Conservation (phyloP, 2,113 vertebrate species). For the Crotalus horridus region DNA sequence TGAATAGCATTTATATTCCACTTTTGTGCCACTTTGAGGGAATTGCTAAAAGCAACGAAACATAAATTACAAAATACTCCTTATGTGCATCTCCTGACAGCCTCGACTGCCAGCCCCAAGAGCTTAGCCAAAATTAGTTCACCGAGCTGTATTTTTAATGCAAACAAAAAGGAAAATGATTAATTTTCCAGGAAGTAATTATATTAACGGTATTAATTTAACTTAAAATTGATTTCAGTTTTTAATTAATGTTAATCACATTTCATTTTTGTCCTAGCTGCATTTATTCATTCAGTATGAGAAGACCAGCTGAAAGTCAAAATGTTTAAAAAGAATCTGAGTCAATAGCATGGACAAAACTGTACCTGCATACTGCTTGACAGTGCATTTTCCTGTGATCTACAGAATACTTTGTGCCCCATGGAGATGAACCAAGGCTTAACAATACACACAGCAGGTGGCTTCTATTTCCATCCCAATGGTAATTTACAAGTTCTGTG, state of each 20-base stretch:
- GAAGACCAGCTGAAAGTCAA: slow-evolving; percentile 12
- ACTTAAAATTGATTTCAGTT: not conserved
- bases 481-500: not conserved
- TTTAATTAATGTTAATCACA: not conserved
- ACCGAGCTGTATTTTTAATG: not conserved
- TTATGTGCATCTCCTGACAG: not conserved
- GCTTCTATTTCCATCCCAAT: not conserved
- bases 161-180: not conserved
- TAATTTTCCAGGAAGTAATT: not conserved
- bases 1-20: not conserved
- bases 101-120: not conserved
- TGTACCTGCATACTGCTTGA: not conserved
- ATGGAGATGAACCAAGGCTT: not conserved
- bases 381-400: not conserved
- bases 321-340: slow-evolving; percentile 20
- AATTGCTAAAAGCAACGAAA: not conserved
- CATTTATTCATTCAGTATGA: not conserved
- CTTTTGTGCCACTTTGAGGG: not conserved
- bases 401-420: not conserved
- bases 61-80: not conserved
- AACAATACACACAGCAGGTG: not conserved
- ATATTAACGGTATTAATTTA: not conserved
- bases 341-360: not conserved
- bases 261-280: not conserved
- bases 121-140: not conserved